phyloP scores from a whole-genome alignment of 1,140 invertebrate species.

The Caenorhabditis inopinata region DNA sequence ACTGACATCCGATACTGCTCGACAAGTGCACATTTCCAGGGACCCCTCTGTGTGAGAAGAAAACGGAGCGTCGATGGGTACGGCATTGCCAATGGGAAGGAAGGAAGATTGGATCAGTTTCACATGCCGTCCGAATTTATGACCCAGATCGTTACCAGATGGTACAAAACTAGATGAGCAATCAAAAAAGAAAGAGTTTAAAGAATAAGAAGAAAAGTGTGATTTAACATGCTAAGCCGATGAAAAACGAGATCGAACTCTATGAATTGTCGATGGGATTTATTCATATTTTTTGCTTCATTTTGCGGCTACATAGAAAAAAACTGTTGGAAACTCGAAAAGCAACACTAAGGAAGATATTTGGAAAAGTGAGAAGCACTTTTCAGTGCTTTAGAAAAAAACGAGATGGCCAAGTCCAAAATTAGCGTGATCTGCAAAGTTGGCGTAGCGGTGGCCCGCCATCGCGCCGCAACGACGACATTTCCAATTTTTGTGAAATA shows the following conservation, averaged over 20 bases:
- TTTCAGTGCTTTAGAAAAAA: too few relatives aligned
- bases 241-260: neutral
- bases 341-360: too few relatives aligned
- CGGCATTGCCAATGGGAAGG: conserved; percentile 10
- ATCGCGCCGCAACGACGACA: too few relatives aligned
- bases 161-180: conserved; percentile 21
- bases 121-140: conserved; percentile 32
- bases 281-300: neutral
- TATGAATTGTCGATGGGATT: neutral
- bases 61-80: conserved; percentile 22
- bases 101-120: conserved; percentile 18
- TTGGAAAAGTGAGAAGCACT: too few relatives aligned
- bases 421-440: too few relatives aligned
- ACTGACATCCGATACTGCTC: conserved; percentile 32
- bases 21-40: conserved; percentile 33
- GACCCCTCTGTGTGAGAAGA: conserved; percentile 15
- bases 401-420: too few relatives aligned
- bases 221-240: neutral
- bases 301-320: too few relatives aligned
- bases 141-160: conserved; percentile 19
- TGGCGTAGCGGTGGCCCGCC: too few relatives aligned
- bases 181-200: conserved; percentile 8
- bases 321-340: too few relatives aligned
- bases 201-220: neutral
- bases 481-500: too few relatives aligned